These are phyloP conservation scores for Drosophila buzzatii DNA, from an alignment of 2,888 invertebrate genomes.

Conservation along the genomic window DNA sequence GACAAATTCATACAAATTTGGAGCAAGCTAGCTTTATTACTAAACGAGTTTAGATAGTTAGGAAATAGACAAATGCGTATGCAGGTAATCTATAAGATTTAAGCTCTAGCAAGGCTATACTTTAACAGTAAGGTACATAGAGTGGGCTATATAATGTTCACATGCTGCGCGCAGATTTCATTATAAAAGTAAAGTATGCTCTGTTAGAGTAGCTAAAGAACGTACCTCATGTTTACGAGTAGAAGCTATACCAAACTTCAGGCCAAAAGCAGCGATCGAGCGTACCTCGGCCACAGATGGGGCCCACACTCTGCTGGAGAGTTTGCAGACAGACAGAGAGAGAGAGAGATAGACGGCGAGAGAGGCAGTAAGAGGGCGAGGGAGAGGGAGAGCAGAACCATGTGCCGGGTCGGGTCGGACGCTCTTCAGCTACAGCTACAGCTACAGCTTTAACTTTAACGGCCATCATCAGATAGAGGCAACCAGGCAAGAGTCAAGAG, in stretches of 20 bases:
- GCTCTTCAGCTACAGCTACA: slow-evolving; percentile 57
- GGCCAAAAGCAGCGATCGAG: slow-evolving; percentile 58
- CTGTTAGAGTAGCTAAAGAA: slow-evolving; percentile 55
- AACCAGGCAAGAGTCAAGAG: slow-evolving; percentile 32
- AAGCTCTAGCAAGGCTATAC: too few species aligned
- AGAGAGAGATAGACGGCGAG: background rate
- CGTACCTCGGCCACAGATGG: slow-evolving; percentile 43
- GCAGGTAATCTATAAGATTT: background rate
- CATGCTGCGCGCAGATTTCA: background rate
- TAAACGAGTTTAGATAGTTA: background rate
- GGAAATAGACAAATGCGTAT: background rate
- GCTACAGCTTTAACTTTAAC: slow-evolving; percentile 68
- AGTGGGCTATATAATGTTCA: background rate
- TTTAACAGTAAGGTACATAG: too few species aligned
- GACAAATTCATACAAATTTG: background rate
- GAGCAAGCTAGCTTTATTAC: too few species aligned
- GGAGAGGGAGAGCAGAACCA: slow-evolving; percentile 5
- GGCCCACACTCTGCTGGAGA: slow-evolving; percentile 19
- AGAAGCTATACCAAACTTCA: slow-evolving; percentile 64
- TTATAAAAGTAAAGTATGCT: fast-evolving
- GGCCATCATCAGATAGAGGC: slow-evolving; percentile 78
- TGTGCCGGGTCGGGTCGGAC: slow-evolving; percentile 71
- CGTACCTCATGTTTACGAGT: slow-evolving; percentile 75
- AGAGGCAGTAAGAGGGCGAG: background rate
- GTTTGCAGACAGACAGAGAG: background rate